phyloP scores from a whole-genome alignment of 2,888 invertebrate species.

The Melieria picta region DNA sequence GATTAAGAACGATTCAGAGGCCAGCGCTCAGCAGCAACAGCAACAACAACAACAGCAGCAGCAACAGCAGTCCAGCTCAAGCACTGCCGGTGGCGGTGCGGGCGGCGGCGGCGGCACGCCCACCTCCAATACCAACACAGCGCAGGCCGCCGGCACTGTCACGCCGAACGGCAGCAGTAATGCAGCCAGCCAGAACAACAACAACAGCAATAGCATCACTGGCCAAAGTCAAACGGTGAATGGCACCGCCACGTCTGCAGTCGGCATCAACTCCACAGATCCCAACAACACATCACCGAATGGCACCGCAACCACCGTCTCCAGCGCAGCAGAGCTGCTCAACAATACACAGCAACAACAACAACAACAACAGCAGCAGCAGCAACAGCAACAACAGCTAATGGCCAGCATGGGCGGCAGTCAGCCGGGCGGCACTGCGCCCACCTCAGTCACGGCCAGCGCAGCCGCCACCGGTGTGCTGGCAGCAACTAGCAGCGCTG shows the following conservation, averaged over 20 bases:
- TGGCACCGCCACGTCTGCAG: slow-evolving; percentile 44
- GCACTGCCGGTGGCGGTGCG: slow-evolving; percentile 65
- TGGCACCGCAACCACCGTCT: slow-evolving; percentile 35
- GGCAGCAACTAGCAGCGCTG: slow-evolving; percentile 57
- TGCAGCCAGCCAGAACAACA: slow-evolving; percentile 28
- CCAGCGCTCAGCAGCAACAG: slow-evolving; percentile 53
- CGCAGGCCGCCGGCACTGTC: slow-evolving; percentile 34
- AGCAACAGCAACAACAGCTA: slow-evolving; percentile 24
- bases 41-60: slow-evolving; percentile 50
- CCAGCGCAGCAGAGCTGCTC: slow-evolving; percentile 37
- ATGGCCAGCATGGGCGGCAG: slow-evolving; percentile 38
- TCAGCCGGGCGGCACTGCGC: slow-evolving; percentile 39
- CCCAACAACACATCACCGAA: slow-evolving; percentile 41
- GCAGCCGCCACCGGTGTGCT: slow-evolving; percentile 55
- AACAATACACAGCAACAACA: slow-evolving; percentile 45
- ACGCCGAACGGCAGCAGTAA: no score
- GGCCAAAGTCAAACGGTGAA: slow-evolving; percentile 47
- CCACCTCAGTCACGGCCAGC: slow-evolving; percentile 55
- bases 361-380: slow-evolving; percentile 31
- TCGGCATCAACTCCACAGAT: slow-evolving; percentile 31
- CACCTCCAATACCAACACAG: slow-evolving; percentile 43
- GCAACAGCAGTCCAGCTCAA: slow-evolving; percentile 42
- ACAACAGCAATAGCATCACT: slow-evolving; percentile 44
- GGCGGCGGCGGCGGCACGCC: slow-evolving; percentile 48
- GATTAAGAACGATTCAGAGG: slow-evolving; percentile 70